Conservation (phyloP, 2,113 vertebrate species). For the Siphamia tubifer region DNA sequence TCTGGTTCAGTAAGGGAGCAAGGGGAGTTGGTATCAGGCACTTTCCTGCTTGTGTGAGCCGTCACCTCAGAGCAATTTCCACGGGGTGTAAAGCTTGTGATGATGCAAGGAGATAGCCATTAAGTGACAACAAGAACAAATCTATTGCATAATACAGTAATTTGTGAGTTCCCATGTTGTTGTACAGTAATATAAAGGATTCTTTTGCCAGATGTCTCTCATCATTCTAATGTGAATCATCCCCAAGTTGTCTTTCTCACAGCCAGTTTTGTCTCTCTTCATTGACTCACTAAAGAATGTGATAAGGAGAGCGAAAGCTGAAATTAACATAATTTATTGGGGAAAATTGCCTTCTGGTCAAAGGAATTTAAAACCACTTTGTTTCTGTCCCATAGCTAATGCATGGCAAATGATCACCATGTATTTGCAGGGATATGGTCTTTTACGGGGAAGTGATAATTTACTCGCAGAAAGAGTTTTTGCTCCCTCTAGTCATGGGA, state of each 20-base stretch:
- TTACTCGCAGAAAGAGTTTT: constrained; percentile 54
- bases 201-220: constrained; percentile 39
- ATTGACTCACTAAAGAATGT: constrained; percentile 60
- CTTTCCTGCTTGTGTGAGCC: constrained; percentile 56
- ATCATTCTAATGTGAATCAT: constrained; percentile 50
- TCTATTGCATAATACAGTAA: constrained; percentile 56
- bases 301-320: constrained; percentile 50
- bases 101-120: constrained; percentile 67
- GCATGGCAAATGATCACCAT: constrained; percentile 60
- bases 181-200: constrained; percentile 21
- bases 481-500: constrained; percentile 48
- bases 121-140: constrained; percentile 53
- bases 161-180: constrained; percentile 17
- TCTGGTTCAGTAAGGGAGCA: constrained; percentile 61
- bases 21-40: constrained; percentile 68
- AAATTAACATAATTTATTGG: constrained; percentile 77
- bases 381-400: constrained; percentile 69
- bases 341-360: constrained; percentile 70
- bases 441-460: constrained; percentile 57
- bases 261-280: constrained; percentile 54
- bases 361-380: constrained; percentile 61
- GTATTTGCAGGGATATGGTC: constrained; percentile 55
- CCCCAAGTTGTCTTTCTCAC: constrained; percentile 47
- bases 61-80: constrained; percentile 58
- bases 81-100: constrained; percentile 50